Percentiles rank a stretch among this genome's conserved stretches.
Evolutionary conservation across 2,888 invertebrate genomes (phyloP).

Genomic region (Drosophila emarginata): DNA sequence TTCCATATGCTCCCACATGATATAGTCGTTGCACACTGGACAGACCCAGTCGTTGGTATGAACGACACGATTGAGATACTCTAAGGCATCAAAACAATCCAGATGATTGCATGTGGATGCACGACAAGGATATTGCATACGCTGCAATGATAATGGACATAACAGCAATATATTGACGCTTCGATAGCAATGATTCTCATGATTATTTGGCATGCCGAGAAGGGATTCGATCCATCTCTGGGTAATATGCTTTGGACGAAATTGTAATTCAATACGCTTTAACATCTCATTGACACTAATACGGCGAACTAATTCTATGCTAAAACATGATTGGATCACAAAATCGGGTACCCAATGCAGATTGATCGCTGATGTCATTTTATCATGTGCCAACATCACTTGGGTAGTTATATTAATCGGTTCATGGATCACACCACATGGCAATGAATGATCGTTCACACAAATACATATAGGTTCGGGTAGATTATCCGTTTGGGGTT

Average conservation of each 20-base stretch:
- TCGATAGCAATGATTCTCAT: background rate
- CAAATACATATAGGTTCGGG: background rate
- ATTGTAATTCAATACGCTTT: background rate
- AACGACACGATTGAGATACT: background rate
- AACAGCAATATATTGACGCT: constrained; percentile 7
- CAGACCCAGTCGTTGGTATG: background rate
- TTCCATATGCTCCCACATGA: background rate
- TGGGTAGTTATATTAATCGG: background rate
- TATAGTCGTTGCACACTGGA: background rate
- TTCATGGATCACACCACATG: background rate
- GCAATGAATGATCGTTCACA: background rate
- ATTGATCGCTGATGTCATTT: background rate
- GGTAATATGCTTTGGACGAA: constrained; percentile 2
- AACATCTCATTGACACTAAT: background rate
- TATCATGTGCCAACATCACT: background rate
- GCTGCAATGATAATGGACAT: background rate
- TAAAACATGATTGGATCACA: background rate
- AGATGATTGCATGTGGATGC: background rate
- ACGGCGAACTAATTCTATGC: background rate
- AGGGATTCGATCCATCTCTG: background rate
- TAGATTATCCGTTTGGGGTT: background rate
- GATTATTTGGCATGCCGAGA: background rate
- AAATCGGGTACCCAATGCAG: background rate
- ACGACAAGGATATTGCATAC: background rate
- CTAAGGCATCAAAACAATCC: background rate